Percentiles rank a stretch among this genome's conserved stretches.
Conservation (phyloP, 2,888 invertebrate genomes). For the Gymnocheta viridis region DNA sequence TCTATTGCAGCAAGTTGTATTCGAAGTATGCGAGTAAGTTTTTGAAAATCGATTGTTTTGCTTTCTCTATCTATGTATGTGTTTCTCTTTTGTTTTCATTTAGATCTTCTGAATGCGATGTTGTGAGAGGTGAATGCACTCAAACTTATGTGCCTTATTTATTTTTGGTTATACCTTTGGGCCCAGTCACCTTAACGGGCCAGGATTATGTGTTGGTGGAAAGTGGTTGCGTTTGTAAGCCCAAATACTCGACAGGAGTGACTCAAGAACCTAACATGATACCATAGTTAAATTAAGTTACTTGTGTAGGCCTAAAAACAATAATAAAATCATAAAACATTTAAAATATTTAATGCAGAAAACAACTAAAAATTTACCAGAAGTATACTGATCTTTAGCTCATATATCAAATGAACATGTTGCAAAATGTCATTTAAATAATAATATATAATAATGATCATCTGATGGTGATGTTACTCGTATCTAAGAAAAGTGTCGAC, state of each 20-base stretch:
- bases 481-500: no score
- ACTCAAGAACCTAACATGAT: conserved; percentile 82
- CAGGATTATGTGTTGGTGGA: conserved; percentile 97
- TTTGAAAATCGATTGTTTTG: background rate
- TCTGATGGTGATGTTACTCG: no score
- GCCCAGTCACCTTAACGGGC: conserved; percentile 94
- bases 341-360: background rate
- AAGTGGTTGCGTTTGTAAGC: conserved; percentile 95
- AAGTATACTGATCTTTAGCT: conserved; percentile 37
- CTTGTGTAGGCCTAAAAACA: conserved; percentile 47
- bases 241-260: conserved; percentile 82
- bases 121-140: conserved; percentile 94
- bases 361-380: conserved; percentile 37
- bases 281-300: conserved; percentile 76
- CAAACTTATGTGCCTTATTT: conserved; percentile 94
- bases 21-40: conserved; percentile 95
- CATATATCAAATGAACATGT: no score
- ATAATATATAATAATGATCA: no score
- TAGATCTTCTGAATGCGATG: conserved; percentile 93
- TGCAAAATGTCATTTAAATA: no score
- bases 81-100: background rate
- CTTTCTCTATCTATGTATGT: background rate
- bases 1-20: conserved; percentile 94
- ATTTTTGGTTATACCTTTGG: conserved; percentile 94
- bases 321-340: conserved; percentile 8